Percentiles rank a stretch among this genome's conserved stretches.
phyloP scores from a whole-genome alignment of 2,113 vertebrate species.

The Acinonyx jubatus region DNA sequence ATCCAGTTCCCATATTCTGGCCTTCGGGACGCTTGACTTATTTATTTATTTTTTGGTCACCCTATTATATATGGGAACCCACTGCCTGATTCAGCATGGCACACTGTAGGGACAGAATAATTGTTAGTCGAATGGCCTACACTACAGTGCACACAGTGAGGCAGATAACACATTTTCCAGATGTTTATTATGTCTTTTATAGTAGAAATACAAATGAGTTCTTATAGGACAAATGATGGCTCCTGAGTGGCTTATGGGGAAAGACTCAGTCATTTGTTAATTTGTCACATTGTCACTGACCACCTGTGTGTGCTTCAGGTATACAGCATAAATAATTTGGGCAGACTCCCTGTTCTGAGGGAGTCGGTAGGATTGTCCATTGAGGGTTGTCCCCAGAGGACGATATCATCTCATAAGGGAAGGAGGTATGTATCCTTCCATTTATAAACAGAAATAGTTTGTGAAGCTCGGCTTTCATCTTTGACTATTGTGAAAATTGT shows the following conservation, averaged over 20 bases:
- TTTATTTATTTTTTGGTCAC: neutral
- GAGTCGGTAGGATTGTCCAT: neutral
- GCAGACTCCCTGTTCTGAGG: neutral
- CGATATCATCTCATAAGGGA: neutral
- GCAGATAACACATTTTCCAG: neutral
- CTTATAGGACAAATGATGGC: neutral
- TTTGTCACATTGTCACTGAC: neutral
- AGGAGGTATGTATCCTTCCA: neutral
- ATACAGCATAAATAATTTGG: too few species aligned
- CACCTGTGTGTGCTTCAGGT: neutral
- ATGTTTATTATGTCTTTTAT: neutral
- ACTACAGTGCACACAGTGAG: neutral
- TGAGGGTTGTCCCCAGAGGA: neutral
- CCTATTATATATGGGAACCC: neutral
- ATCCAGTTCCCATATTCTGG: neutral
- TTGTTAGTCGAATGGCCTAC: neutral
- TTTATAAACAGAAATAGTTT: neutral
- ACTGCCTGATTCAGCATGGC: neutral
- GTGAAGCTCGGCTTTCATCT: neutral
- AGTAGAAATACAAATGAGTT: neutral
- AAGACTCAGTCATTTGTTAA: neutral
- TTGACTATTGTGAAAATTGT: neutral
- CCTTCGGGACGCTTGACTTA: neutral
- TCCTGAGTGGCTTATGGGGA: neutral
- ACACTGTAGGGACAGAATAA: neutral